phyloP scores from a whole-genome alignment of 2,797 vertebrate species.

The Eutrigla gurnardus region DNA sequence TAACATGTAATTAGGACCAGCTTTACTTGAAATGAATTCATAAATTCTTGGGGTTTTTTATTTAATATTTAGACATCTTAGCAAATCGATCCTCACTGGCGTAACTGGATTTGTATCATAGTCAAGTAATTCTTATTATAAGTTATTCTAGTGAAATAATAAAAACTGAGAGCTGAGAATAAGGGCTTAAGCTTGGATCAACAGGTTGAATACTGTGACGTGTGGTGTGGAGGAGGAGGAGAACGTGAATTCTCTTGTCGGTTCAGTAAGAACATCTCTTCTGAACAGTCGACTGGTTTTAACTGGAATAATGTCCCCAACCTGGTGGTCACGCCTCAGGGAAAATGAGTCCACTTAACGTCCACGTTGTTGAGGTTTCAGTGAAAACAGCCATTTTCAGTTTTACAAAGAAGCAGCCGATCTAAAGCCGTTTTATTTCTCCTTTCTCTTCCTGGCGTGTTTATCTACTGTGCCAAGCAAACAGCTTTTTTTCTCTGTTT shows the following conservation, averaged over 20 bases:
- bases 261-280: conserved; percentile 1
- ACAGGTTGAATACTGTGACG: conserved; percentile 4
- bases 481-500: conserved; percentile 18
- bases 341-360: conserved; percentile 56
- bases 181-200: not conserved
- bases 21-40: not conserved
- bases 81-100: not conserved
- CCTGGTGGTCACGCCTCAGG: conserved; percentile 54
- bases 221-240: not conserved
- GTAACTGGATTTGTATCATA: not conserved
- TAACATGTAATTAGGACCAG: too few relatives aligned
- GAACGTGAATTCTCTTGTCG: not conserved
- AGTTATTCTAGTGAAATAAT: not conserved
- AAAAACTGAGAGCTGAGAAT: not conserved
- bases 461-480: conserved; percentile 4
- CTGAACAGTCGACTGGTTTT: conserved; percentile 17
- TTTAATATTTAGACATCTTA: not conserved
- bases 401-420: conserved; percentile 19
- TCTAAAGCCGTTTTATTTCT: conserved; percentile 24
- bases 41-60: too few relatives aligned
- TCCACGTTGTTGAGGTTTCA: conserved; percentile 42
- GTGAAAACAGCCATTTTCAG: conserved; percentile 24
- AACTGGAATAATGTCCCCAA: conserved; percentile 54
- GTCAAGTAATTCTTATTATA: too few relatives aligned
- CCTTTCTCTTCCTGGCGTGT: conserved; percentile 4